Evolutionary conservation across 1,140 invertebrate genomes (phyloP), one percentile per base, ranked within the genome.

Genomic region (Acromyrmex heyeri): DNA sequence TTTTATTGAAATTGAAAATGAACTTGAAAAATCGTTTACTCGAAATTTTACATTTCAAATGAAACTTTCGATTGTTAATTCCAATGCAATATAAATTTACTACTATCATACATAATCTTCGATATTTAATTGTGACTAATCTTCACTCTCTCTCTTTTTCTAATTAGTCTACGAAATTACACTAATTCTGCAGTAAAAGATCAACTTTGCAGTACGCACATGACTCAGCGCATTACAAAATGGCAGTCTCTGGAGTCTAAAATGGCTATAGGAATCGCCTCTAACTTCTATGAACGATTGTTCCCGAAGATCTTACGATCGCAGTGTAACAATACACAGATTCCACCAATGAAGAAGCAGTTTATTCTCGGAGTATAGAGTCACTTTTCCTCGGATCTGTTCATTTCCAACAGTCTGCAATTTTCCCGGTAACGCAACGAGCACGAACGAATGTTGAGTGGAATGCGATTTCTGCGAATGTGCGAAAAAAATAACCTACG

Each of bases 381-480:
- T 64, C 8, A 30, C 59, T 67, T 72, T 67, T 88, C 50, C 34
- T 61, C 6, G 48, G 50, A 50, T 27, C 8, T 62, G 21, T 65
- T 75, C 53, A 30, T 27, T 65, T 3, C 55, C 44, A 16, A 75
- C 24, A 12, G 75, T 12, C n/a, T 24, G 59, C 34, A 55, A 1
- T 76, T 82, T 67, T 59, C 48, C 24, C 50, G 14, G 21, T 27
- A 34, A 0, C n/a, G 12, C 2, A 8, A 24, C 24, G 53, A 27
- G 34, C 53, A 53, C 65, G 34, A 77, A 78, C 27, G 34, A 30
- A 57, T 88, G 50, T 69, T 62, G 6, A 38, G 34, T 38, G 34
- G 7, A 86, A 10, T n/a, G 61, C 14, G 21, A 24, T 48, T 88
- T 89, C 83, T 21, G 7, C 44, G 88, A 89, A 86, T 65, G 38